Evolutionary conservation across 2,888 invertebrate genomes (phyloP).

Genomic region (Conops quadrifasciatus): DNA sequence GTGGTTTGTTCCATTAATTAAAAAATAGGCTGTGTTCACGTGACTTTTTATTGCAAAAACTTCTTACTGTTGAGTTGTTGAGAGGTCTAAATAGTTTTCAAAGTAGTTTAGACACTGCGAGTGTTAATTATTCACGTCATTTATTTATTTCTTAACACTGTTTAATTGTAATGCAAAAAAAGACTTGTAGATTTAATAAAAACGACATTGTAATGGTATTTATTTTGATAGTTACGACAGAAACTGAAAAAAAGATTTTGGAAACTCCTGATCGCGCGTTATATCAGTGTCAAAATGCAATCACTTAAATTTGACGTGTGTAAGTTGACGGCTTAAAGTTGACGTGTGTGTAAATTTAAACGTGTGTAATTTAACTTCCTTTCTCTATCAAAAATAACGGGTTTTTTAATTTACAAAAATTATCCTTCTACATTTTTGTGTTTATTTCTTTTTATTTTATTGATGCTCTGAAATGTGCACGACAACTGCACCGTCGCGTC

Average conservation of each 20-base stretch:
- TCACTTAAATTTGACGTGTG: too few relatives aligned
- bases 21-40: neutral
- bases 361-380: neutral
- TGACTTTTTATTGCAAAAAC: neutral
- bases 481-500: too few relatives aligned
- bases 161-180: neutral
- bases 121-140: slow-evolving; percentile 5
- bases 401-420: neutral
- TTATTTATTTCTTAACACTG: neutral
- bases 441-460: too few relatives aligned
- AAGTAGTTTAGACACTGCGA: neutral
- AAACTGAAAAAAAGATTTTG: neutral
- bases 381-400: neutral
- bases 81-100: neutral
- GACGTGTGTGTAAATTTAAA: too few relatives aligned
- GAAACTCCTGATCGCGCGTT: neutral
- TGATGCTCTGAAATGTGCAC: too few relatives aligned
- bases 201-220: neutral
- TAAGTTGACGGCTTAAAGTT: too few relatives aligned
- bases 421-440: too few relatives aligned
- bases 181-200: neutral
- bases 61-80: neutral
- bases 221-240: neutral
- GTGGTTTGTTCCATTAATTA: neutral
- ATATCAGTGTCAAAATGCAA: neutral